Base-by-base conservation (phyloP, 2,888 invertebrate species). In the Odontocerum albicorne region DNA sequence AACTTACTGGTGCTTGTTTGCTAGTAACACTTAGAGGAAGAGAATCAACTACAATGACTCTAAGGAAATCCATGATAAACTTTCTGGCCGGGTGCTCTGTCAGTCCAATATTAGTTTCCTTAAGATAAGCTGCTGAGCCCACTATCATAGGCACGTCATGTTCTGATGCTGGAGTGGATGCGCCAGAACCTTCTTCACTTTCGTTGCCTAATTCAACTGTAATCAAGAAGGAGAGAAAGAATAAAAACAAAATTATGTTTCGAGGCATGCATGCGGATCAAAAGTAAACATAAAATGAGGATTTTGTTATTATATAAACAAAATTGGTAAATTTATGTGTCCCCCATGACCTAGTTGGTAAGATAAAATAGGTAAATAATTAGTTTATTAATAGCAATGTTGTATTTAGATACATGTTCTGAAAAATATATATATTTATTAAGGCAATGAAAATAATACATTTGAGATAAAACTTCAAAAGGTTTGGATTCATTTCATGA, bases 41-140 rank as follows among this genome's bases (percentile, higher is more conserved):
- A 0, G 96, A 96, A 73, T 99, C 97, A 1, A 97, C 87, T 1
- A 97, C 88, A 55, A 98, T 91, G 8, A 94, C 93, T 49, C 94
- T 81, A 45, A 99, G 75, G 68, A 99, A 95, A 72, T 98, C 97
- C 77, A 97, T 90, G 19, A 98, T 91, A 65, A 92, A 90, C 66
- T 92, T 92, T 38, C 92, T 80, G 1, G 90, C 93, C 0, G 91
- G 84, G 69, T 95, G 94, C 60, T 81, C 82, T 1, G 89, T 87
- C 46, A 92, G 72, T 1, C 69, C 65, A 1, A 54, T 53, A 21
- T 52, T 61, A 12, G 49, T 51, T 17, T 62, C 60, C 32, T 59
- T 62, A 2, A 57, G 45, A 38, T 55, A 71, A 3, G 75, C 79
- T 0, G 75, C 70, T 2, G 70, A 71, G 46, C 71, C 68, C 0